Base-by-base conservation (phyloP, 2,888 invertebrate genomes). In the Drosophila mulleri region DNA sequence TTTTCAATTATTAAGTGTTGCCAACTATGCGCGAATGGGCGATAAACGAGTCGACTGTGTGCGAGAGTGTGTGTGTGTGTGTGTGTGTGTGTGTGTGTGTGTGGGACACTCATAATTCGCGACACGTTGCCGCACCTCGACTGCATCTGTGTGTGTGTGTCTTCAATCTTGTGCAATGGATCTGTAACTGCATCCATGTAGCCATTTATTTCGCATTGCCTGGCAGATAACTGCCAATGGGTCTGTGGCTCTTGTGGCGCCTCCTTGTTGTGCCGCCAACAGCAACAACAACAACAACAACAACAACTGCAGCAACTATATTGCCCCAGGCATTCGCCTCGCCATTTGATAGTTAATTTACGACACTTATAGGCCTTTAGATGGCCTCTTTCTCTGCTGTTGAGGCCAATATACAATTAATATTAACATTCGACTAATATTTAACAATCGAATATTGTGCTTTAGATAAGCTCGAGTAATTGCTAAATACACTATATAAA, bases 1-100 rank as follows among this genome's bases (percentile, higher is more conserved):
- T 91, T 90, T 91, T 91, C 90, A 91, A 91, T 90, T 90, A 91
- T 90, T 90, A 91, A 91, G 90, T 90, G 89, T 88, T 82, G 85
- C 88, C 79, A 81, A 80, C 81, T 77, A 81, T 80, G 82, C 82
- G 75, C 82, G 82, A 89, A 88, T 88, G 78, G 88, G 85, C 88
- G 85, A 89, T 88, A 89, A 86, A 89, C 80, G 78, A 67, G 75
- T 50, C 69, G 66, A 64, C 65, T 72, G n/a, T 12, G 20, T 23
- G 20, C 20, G 20, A 60, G 48, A 42, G 26, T 20, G 9, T 9
- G 48, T 47, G 26, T 20, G 9, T 9, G 5, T 64, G 63, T 63
- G 56, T 37, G 16, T 16, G 37, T 14, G 47, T 71, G 14, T 66
- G 52, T 42, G 35, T 23, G 11, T 6, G 6, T 64, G 64, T 67